Base-by-base conservation (phyloP, 2,888 invertebrate species). In the Alentia gelatinosa region DNA sequence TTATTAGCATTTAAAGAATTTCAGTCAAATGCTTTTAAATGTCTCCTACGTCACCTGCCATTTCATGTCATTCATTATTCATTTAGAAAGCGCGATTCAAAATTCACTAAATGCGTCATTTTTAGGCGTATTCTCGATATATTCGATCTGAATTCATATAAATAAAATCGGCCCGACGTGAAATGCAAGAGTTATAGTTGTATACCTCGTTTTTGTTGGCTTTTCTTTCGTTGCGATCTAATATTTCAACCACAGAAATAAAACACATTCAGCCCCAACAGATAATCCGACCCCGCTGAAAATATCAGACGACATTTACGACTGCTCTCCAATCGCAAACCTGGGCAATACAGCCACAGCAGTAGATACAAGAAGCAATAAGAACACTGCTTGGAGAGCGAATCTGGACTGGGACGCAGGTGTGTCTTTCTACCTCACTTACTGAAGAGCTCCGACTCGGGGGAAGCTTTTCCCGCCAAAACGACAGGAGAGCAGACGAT, bases 401-500 rank as follows among this genome's bases (percentile, higher is more conserved):
- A 19, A 50, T 50, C 12, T 50, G 12, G 12, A 19, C 23, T 23
- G 40, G 83, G 83, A 40, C 83, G 83, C 83, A 83, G 83, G 83
- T 83, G 83, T 23, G 40, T 39, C 40, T 83, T 83, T 83, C 39
- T 40, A 23, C 83, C 83, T 83, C 40, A 83, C 83, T 83, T 83
- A 83, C 40, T 83, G 83, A 26, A 83, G 83, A 83, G 83, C 40
- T 83, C 83, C 83, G 39, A 83, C 40, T 37, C 39, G 83, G 83
- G 83, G 39, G 39, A 37, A 83, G 83, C 68, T 68, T 83, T 83
- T 83, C 83, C 83, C 83, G 83, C 83, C 83, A 83, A 83, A 83
- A 83, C 37, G 35, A 40, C 37, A 83, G 39, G 23, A 23, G 83
- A 39, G 40, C 83, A 40, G 83, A 19, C 83, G 39, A 83, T 26